Base-by-base conservation (phyloP, 2,113 vertebrate species). In the Talpa occidentalis region DNA sequence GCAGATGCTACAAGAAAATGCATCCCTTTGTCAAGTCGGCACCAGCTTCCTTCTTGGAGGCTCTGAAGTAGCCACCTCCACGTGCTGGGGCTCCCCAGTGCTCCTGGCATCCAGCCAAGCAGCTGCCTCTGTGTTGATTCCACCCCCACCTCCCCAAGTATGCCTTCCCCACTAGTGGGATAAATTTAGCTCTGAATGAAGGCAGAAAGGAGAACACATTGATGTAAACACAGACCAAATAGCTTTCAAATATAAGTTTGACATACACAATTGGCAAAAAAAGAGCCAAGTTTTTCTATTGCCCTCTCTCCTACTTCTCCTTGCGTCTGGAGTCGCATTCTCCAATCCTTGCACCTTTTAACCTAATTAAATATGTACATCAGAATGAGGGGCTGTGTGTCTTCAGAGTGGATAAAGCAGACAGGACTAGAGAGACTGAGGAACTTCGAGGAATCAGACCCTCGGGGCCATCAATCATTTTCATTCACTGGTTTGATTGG, bases 141-240 rank as follows among this genome's bases (percentile, higher is more conserved):
- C 91, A 90, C 56, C 64, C 72, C 92, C 66, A 78, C 80, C 79
- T 86, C 82, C 60, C 84, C 87, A 76, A 77, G 88, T 26, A 62
- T 82, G 85, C 85, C 82, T 83, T 95, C 76, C 70, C 56, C 49
- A 90, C 69, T 60, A 30, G 32, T 67, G 93, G 88, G 78, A 94
- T 97, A 95, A 95, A 97, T 95, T 96, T 94, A 97, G 95, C 88
- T 84, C 95, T 69, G 94, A 96, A 96, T 96, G 95, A 94, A 83
- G 86, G 91, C 59, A 83, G 90, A 93, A 77, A 90, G 70, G 47
- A 90, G 80, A 93, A 56, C 94, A 90, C 77, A 80, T 80, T 73
- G 66, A 52, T 62, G 92, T 88, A 96, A 90, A 88, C 90, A 87
- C 7, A 35, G 77, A 72, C 81, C 89, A 94, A 94, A 49, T 35